These are phyloP conservation scores for Doris montereyensis DNA, from an alignment of 2,888 invertebrate species.

Conservation along the genomic window DNA sequence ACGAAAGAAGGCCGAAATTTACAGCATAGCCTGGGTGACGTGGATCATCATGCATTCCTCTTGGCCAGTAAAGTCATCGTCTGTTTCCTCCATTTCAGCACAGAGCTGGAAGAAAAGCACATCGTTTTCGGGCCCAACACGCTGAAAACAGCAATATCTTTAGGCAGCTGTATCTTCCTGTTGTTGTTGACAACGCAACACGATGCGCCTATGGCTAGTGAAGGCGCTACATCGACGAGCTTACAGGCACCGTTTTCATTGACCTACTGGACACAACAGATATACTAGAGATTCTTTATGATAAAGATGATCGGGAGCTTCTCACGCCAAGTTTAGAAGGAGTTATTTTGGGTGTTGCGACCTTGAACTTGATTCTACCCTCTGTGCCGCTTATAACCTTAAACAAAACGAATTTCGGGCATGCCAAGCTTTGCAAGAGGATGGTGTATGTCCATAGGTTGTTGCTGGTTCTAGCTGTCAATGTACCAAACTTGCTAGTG, in stretches of 20 bases:
- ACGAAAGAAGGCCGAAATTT: constrained; percentile 19
- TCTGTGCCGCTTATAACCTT: constrained; percentile 76
- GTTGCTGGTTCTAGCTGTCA: constrained; percentile 53
- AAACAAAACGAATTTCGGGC: constrained; percentile 74
- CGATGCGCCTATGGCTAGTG: constrained; percentile 74
- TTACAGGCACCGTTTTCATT: constrained; percentile 75
- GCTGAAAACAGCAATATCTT: constrained; percentile 68
- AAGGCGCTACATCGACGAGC: constrained; percentile 74
- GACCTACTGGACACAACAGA: constrained; percentile 77
- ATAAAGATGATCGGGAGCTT: constrained; percentile 55
- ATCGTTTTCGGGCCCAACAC: constrained; percentile 73
- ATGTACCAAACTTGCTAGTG: constrained; percentile 76
- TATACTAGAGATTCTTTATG: constrained; percentile 75
- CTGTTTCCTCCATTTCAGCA: constrained; percentile 73
- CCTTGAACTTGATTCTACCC: constrained; percentile 76
- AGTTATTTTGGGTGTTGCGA: constrained; percentile 74
- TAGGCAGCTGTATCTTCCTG: constrained; percentile 75
- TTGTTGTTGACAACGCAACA: constrained; percentile 77
- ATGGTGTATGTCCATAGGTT: constrained; percentile 46
- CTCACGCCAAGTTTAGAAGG: constrained; percentile 70
- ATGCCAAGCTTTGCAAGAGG: constrained; percentile 57
- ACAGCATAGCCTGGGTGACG: constrained; percentile 73
- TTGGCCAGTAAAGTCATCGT: constrained; percentile 74
- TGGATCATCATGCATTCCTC: constrained; percentile 75
- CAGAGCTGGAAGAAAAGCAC: constrained; percentile 58